Evolutionary conservation across 2,797 vertebrate species (phyloP), one percentile per base, ranked within the genome.

Genomic region (Rhyacichthys aspro): DNA sequence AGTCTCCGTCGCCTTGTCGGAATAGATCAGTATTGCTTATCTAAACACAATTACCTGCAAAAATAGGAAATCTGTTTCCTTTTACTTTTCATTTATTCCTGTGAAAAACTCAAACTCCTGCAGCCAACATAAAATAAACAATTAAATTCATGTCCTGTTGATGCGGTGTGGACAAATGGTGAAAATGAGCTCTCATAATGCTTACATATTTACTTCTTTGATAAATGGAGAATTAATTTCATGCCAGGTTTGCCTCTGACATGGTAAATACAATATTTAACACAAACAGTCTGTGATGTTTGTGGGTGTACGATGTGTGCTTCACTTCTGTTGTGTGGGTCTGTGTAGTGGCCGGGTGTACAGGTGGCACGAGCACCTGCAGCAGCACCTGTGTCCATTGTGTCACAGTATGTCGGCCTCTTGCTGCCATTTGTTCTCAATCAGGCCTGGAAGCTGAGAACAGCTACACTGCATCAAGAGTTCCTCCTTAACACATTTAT

Each of bases 31-130:
- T 33, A 19, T 3, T 58, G 49, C 64, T 79, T 63, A 81, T 58
- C 60, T 45, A 36, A 67, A 72, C 74, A 75, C 48, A 76, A 78
- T 76, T 59, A 78, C 23, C 47, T 55, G 15, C 34, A 50, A 70
- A 72, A 77, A 69, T 36, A 48, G 49, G 59, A 52, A 74, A 71
- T 45, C 46, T 45, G 55, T 54, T 38, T 38, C 59, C 59, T 47
- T 36, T 43, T 59, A 48, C 12, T 52, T 56, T 52, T 33, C 14
- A 45, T 72, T 65, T 58, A 44, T 70, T 53, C 58, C 47, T 67
- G 46, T 72, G 58, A 72, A 61, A 60, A 50, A 2, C 32, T 63
- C 43, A 36, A 59, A 55, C 42, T 61, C 33, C 55, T 53, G 48
- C 48, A 52, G 48, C 32, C 9, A 9, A 44, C 45, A 47, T 18